Conservation (phyloP, 1,140 invertebrate genomes). For the Calliphora vicina region DNA sequence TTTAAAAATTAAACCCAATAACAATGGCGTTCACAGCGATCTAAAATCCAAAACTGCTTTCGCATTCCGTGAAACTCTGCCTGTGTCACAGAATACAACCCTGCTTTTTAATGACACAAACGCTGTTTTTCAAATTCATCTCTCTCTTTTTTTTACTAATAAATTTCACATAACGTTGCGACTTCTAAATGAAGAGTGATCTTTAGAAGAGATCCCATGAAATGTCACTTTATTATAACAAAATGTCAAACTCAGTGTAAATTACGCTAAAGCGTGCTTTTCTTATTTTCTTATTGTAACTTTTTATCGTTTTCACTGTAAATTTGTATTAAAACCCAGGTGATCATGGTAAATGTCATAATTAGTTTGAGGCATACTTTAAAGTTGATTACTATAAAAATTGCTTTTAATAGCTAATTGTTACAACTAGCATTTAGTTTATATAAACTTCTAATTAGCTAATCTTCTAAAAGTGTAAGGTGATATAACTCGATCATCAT, state of each 20-base stretch:
- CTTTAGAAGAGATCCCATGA: background rate
- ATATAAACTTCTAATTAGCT: too few species aligned
- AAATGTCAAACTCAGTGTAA: background rate
- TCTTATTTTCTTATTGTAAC: background rate
- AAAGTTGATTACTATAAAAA: background rate
- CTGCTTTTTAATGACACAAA: background rate
- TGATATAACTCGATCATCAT: background rate
- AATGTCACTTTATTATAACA: background rate
- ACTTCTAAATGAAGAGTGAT: background rate
- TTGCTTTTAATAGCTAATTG: too few species aligned
- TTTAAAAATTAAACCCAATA: too few species aligned
- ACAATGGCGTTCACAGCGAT: too few species aligned
- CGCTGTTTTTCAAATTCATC: background rate
- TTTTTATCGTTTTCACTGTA: background rate
- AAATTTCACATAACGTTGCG: background rate
- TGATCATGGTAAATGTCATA: background rate
- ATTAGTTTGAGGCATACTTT: background rate
- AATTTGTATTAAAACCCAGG: background rate
- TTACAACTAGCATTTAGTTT: too few species aligned
- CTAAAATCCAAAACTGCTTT: background rate
- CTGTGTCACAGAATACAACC: background rate
- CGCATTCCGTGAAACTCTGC: background rate
- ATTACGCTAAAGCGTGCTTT: slow-evolving; percentile 27
- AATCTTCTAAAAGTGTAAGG: too few species aligned
- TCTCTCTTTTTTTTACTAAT: background rate